Evolutionary conservation across 2,113 vertebrate species (phyloP).

Genomic region (Anguilla japonica): DNA sequence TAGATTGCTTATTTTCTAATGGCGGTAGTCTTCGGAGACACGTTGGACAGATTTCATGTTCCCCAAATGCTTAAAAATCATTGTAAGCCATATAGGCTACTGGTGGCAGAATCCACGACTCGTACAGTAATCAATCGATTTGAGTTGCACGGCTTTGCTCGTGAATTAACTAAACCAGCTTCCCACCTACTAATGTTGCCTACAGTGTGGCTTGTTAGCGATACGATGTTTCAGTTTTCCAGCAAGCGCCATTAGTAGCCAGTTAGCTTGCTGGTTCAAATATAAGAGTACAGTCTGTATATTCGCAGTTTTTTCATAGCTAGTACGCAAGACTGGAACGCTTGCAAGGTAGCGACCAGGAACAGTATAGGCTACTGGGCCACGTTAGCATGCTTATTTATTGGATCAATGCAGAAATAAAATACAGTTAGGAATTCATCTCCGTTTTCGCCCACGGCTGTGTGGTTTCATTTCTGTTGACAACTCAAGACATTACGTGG

Average conservation of each 20-base stretch:
- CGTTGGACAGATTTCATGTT: background rate
- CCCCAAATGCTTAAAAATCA: background rate
- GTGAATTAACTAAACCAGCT: background rate
- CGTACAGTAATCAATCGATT: background rate
- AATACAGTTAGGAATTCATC: background rate
- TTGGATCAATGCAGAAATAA: background rate
- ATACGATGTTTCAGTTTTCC: constrained; percentile 9
- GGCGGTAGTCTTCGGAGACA: background rate
- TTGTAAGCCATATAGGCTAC: background rate
- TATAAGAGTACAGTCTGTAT: background rate
- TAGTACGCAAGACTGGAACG: background rate
- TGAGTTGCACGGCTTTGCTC: background rate
- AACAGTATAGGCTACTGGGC: constrained; percentile 1
- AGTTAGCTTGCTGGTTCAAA: background rate
- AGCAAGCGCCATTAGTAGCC: constrained; percentile 13
- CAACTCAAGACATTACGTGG: background rate
- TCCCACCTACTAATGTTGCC: background rate
- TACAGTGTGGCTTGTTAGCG: background rate
- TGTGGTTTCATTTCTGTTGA: constrained; percentile 3
- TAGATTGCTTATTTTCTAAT: background rate
- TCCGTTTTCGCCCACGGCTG: background rate
- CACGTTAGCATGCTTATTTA: background rate
- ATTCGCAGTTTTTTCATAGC: background rate
- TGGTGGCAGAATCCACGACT: background rate
- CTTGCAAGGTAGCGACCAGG: background rate